Base-by-base conservation (phyloP, 2,888 invertebrate species). In the Rhagium mordax region DNA sequence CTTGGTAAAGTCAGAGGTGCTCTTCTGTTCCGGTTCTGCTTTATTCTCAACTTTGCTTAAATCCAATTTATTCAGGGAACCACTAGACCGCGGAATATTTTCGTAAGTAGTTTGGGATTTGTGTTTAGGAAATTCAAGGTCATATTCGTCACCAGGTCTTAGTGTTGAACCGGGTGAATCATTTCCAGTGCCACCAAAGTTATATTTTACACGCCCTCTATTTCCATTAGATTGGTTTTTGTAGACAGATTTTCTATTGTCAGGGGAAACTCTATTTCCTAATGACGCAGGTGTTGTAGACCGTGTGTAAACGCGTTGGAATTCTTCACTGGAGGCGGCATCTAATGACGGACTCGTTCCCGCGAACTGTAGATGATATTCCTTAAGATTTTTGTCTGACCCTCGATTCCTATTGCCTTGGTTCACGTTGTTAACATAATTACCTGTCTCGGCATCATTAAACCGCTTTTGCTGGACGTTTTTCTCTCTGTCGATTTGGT, bases 331-430 rank as follows among this genome's bases (percentile, higher is more conserved):
- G 85, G 71, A 86, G 82, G 27, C 62, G 1, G 33, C 10, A 7
- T 67, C 57, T 29, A 69, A 84, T 61, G 69, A 71, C 0, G 71
- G 27, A 48, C 57, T 73, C 1, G 76, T 72, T 29, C 70, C 21
- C 27, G 71, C 61, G 69, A 80, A 80, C 41, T 79, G 74, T 8
- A 75, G 65, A 57, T 78, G 76, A 33, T 78, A 79, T 87, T 88
- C 80, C 71, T 74, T 88, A 86, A 71, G 55, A 2, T 72, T 76
- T 8, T 41, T 67, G 13, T 60, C 21, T 0, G 21, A 7, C 0
- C 51, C 27, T n/a, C n/a, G n/a, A n/a, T n/a, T n/a, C n/a, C n/a
- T n/a, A 7, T 47, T 47, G 15, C 2, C 21, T 15, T 29, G 7
- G 21, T 61, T 65, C 13, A 33, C 29, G 18, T 27, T 70, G 15